These are phyloP conservation scores for Ericerus pela DNA, from an alignment of 1,140 invertebrate genomes.

Conservation along the genomic window DNA sequence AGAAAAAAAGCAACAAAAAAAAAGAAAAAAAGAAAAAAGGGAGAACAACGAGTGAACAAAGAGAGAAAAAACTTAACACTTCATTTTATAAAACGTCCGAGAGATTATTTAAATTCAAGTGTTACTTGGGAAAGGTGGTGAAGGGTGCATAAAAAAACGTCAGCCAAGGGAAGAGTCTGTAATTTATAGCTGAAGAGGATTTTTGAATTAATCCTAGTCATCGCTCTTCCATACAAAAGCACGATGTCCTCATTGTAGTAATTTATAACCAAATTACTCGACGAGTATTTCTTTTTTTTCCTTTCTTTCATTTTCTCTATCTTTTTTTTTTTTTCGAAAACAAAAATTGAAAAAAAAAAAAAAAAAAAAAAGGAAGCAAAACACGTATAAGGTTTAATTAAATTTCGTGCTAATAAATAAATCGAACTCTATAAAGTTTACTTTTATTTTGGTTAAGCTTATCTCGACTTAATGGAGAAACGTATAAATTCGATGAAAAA, in stretches of 20 bases:
- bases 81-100: slow-evolving; percentile 9
- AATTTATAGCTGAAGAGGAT: slow-evolving; percentile 10
- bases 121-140: background rate
- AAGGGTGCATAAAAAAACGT: background rate
- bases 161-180: slow-evolving; percentile 6
- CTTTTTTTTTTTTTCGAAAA: too few relatives aligned
- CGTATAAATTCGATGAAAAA: too few relatives aligned
- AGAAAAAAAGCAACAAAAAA: too few relatives aligned
- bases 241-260: background rate
- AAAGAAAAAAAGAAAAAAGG: too few relatives aligned
- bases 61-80: slow-evolving; percentile 3
- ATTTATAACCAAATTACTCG: slow-evolving; percentile 11
- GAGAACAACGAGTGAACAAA: background rate
- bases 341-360: too few relatives aligned
- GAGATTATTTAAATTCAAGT: slow-evolving; percentile 11
- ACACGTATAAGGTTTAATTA: slow-evolving; percentile 10
- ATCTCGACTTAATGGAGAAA: too few relatives aligned
- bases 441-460: slow-evolving; percentile 7
- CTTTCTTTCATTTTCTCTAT: too few relatives aligned
- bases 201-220: slow-evolving; percentile 12
- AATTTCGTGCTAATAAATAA: slow-evolving; percentile 11
- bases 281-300: slow-evolving; percentile 2
- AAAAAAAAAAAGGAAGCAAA: too few relatives aligned
- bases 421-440: slow-evolving; percentile 10
- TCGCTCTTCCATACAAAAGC: slow-evolving; percentile 1